A percentile compares a stretch with the other conserved stretches of the same genome.
Evolutionary conservation across 2,113 vertebrate genomes (phyloP).

Genomic region (Merops nubicus): DNA sequence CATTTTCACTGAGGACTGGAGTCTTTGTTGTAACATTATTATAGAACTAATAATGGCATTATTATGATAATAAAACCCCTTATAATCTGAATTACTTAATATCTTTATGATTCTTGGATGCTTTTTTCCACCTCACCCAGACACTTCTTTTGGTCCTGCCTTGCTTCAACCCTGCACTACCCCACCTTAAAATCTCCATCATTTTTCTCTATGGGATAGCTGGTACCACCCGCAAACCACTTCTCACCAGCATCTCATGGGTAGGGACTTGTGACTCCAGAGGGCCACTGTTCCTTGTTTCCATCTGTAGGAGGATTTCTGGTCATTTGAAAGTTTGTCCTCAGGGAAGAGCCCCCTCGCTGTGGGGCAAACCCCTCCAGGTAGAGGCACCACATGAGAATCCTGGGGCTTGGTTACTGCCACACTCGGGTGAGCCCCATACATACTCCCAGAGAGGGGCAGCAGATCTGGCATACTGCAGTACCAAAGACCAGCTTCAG

Average conservation of each 20-base stretch:
- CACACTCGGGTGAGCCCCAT: neutral
- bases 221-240: neutral
- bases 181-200: neutral
- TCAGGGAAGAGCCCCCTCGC: neutral
- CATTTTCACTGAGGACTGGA: neutral
- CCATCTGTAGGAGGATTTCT: neutral
- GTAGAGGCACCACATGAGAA: neutral
- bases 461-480: neutral
- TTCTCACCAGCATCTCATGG: neutral
- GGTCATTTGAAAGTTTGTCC: neutral
- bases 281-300: neutral
- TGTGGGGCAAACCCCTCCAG: neutral
- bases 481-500: neutral
- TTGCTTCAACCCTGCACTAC: neutral
- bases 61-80: neutral
- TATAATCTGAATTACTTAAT: neutral
- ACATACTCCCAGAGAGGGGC: accelerated
- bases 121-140: neutral
- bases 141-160: neutral
- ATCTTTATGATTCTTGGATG: neutral
- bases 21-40: neutral
- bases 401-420: neutral
- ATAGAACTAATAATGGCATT: neutral
- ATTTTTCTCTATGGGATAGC: neutral
- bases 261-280: neutral